A percentile compares a stretch with the other conserved stretches of the same genome.
Evolutionary conservation across 1,140 invertebrate species (phyloP).

Genomic region (Latrodectus geometricus): DNA sequence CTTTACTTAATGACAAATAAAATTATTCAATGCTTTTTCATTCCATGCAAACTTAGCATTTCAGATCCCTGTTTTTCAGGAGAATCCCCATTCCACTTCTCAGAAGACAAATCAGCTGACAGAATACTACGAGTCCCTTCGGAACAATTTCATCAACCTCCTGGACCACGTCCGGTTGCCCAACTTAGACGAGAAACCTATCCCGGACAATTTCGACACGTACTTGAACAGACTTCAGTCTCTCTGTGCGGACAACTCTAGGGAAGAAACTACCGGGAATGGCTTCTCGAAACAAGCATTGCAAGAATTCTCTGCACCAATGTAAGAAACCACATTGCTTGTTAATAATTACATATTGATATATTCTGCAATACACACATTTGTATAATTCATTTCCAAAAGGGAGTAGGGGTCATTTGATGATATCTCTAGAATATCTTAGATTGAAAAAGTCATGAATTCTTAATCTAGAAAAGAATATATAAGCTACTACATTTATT

Average conservation of each 20-base stretch:
- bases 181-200: constrained; percentile 76
- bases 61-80: constrained; percentile 60
- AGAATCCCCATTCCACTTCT: constrained; percentile 70
- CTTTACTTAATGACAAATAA: too few species aligned
- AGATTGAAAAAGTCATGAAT: too few species aligned
- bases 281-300: constrained; percentile 89
- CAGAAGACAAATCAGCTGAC: constrained; percentile 82
- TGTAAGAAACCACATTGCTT: constrained; percentile 23
- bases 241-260: constrained; percentile 77
- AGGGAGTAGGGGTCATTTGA: too few species aligned
- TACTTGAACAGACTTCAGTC: constrained; percentile 93
- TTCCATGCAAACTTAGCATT: too few species aligned
- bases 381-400: too few species aligned
- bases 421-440: too few species aligned
- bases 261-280: constrained; percentile 80
- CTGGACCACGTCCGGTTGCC: constrained; percentile 89
- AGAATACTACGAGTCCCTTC: constrained; percentile 90
- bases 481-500: too few species aligned
- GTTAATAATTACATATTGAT: too few species aligned
- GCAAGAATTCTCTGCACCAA: constrained; percentile 84
- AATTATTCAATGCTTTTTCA: too few species aligned
- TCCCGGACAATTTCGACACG: constrained; percentile 83
- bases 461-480: too few species aligned
- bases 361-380: too few species aligned
- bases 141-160: constrained; percentile 92